Evolutionary conservation across 2,888 invertebrate genomes (phyloP), one percentile per base, ranked within the genome.

Genomic region (Plagodis pulveraria): DNA sequence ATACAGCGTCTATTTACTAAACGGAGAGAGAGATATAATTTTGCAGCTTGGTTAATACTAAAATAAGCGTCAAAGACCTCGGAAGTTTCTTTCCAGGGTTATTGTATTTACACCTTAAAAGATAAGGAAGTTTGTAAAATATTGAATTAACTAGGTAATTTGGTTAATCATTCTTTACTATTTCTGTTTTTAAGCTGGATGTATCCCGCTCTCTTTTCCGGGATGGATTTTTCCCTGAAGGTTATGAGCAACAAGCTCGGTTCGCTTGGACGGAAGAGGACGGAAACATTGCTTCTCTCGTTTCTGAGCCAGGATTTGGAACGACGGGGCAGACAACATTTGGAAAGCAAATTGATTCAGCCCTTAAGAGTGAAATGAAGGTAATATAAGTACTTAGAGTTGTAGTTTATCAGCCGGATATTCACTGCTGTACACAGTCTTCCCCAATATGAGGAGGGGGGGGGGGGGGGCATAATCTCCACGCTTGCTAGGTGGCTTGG

Each of bases 241-340:
- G 80, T 34, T 60, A 81, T 65, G 89, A 89, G 52, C 83, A 77
- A 56, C 88, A 90, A 56, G 86, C 91, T 4, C 77, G 84, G 50
- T 91, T 92, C 62, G 89, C 89, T 0, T 92, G 91, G 91, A 90
- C 91, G 0, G 91, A 92, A 43, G 91, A 91, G 48, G 91, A 92
- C 57, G 89, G 88, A 2, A 90, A 88, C 65, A 90, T 91, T 41
- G 90, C 89, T 0, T 76, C 90, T 0, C 76, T 92, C 58, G 87
- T 91, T 59, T 91, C 91, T 11, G 90, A 90, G 50, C 84, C 91
- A 10, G 89, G 88, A 11, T 91, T 91, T 35, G 89, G 88, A 0
- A 87, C 88, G 0, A 86, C 87, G 0, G 88, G 87, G 0, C 87
- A 87, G 56, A 86, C 87, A 0, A 82, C 84, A 2, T 91, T 91